Conservation (phyloP, 2,888 invertebrate genomes). For the Coleophora flavipennella region DNA sequence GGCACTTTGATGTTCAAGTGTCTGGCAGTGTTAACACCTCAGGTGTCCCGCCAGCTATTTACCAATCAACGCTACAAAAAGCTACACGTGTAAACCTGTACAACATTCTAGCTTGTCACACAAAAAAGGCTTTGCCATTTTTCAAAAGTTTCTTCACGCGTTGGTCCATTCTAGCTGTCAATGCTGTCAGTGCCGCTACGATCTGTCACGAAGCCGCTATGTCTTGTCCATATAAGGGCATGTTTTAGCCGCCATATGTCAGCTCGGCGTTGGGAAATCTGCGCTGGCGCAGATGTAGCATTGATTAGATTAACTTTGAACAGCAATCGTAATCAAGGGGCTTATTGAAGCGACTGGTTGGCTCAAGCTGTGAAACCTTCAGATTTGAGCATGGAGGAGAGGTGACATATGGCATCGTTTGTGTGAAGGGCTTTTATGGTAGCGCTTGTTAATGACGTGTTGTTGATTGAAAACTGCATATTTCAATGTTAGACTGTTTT, state of each 20-base stretch:
- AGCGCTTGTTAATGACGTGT: no score
- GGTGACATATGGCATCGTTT: no score
- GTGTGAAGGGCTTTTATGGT: no score
- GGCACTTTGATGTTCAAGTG: no score
- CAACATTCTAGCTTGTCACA: not conserved
- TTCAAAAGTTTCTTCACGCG: slow-evolving; percentile 17
- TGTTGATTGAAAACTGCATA: no score
- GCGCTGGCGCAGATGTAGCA: slow-evolving; percentile 43
- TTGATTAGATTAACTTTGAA: slow-evolving; percentile 59
- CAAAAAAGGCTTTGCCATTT: slow-evolving; percentile 10
- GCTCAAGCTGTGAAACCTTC: slow-evolving; percentile 18
- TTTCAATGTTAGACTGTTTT: no score
- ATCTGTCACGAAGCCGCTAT: slow-evolving; percentile 20
- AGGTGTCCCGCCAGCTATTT: no score
- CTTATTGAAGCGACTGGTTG: slow-evolving; percentile 30
- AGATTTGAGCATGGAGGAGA: no score
- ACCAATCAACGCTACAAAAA: no score
- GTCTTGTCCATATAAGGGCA: slow-evolving; percentile 46
- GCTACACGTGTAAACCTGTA: no score
- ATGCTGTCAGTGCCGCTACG: slow-evolving; percentile 1
- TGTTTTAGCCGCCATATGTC: slow-evolving; percentile 60
- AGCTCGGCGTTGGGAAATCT: slow-evolving; percentile 32
- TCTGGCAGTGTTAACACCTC: no score
- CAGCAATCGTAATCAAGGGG: slow-evolving; percentile 45
- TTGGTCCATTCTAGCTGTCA: slow-evolving; percentile 12